A percentile compares a stretch with the other conserved stretches of the same genome.
Conservation (phyloP, 2,113 vertebrate species). For the Cavia porcellus region DNA sequence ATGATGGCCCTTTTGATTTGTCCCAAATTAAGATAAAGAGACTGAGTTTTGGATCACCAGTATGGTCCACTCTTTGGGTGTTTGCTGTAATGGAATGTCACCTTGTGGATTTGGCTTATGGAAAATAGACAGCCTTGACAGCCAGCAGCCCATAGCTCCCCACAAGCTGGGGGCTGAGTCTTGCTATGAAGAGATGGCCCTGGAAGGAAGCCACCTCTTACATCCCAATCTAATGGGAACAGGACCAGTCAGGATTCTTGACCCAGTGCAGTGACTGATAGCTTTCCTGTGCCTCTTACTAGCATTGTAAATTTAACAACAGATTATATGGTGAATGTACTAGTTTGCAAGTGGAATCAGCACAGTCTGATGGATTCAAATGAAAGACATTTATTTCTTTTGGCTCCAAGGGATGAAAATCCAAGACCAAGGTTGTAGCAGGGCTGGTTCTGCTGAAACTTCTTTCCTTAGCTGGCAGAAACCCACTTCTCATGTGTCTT, state of each 20-base stretch:
- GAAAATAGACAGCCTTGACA: background rate
- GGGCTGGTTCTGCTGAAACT: background rate
- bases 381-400: background rate
- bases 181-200: background rate
- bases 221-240: too few relatives aligned
- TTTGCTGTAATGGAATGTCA: accelerated
- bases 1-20: background rate
- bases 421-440: accelerated
- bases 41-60: background rate
- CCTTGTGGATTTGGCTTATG: background rate
- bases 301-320: background rate
- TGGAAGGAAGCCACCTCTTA: background rate
- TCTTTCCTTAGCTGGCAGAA: background rate
- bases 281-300: background rate
- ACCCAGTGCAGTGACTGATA: too few relatives aligned
- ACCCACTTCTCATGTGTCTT: too few relatives aligned
- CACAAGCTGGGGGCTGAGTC: background rate
- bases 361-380: too few relatives aligned
- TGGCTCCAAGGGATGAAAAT: background rate
- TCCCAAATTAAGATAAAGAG: background rate
- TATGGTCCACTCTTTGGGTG: too few relatives aligned
- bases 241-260: too few relatives aligned
- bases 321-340: background rate
- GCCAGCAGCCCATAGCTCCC: background rate
- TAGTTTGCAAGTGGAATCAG: too few relatives aligned